Percentiles rank a stretch among this genome's conserved stretches.
Conservation (phyloP, 2,113 vertebrate genomes). For the Chloroceryle aenea region DNA sequence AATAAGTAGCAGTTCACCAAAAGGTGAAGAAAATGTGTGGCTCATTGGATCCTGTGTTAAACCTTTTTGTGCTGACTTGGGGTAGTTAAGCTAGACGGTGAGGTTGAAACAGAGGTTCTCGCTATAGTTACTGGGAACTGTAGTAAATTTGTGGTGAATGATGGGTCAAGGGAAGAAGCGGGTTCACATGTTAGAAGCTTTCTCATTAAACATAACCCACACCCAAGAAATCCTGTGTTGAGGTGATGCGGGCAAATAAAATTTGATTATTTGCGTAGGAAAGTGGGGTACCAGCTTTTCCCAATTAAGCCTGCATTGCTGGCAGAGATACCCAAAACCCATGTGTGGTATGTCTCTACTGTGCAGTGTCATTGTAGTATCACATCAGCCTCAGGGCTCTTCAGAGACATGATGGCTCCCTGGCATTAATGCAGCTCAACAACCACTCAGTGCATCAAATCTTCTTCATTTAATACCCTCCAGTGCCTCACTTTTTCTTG, state of each 20-base stretch:
- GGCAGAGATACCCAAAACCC: background rate
- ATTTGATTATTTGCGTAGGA: background rate
- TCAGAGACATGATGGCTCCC: background rate
- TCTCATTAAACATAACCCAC: background rate
- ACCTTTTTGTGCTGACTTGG: slow-evolving; percentile 25
- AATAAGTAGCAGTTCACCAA: slow-evolving; percentile 56
- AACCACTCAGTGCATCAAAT: background rate
- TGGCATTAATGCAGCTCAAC: background rate
- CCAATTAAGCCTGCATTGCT: background rate
- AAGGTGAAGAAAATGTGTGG: slow-evolving; percentile 49
- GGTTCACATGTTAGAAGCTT: background rate
- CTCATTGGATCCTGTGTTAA: background rate
- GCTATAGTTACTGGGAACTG: background rate
- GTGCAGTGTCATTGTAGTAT: background rate
- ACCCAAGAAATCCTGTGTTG: background rate
- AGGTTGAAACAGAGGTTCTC: background rate
- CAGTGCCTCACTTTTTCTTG: background rate
- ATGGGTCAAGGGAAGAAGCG: background rate
- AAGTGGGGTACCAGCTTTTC: background rate
- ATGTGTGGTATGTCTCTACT: background rate
- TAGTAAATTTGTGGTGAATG: background rate
- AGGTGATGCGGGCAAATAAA: background rate
- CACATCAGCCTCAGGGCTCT: background rate
- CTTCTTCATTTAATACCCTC: background rate
- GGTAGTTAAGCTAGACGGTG: background rate